These are phyloP conservation scores for Eolophus roseicapilla DNA, from an alignment of 2,113 vertebrate genomes.

Conservation along the genomic window DNA sequence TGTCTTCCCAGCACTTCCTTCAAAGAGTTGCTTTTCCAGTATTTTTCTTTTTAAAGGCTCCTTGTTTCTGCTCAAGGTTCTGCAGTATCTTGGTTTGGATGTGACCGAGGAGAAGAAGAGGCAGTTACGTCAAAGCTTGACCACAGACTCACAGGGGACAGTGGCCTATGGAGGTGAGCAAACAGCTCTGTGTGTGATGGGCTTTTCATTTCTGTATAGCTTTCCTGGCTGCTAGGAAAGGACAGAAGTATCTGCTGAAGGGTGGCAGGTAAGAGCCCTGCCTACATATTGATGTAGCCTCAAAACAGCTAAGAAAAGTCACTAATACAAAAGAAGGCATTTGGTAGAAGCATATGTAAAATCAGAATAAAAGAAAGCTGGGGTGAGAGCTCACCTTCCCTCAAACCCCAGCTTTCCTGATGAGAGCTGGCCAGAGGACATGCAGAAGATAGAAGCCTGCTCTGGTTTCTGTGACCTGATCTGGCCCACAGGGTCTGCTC, in stretches of 20 bases:
- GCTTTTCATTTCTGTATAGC: not conserved
- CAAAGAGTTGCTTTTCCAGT: not conserved
- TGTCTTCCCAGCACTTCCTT: not conserved
- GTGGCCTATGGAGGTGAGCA: conserved; percentile 86
- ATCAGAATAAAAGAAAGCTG: not conserved
- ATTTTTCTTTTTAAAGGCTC: not conserved
- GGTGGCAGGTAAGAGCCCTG: not conserved
- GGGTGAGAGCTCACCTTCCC: not conserved
- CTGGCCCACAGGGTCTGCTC: not conserved
- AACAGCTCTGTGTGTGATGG: accelerated
- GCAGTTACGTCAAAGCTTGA: conserved; percentile 79
- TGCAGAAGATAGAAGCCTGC: not conserved
- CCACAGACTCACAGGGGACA: conserved; percentile 85
- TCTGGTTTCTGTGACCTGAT: not conserved
- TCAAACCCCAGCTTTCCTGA: not conserved
- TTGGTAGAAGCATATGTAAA: not conserved
- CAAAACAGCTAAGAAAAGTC: not conserved
- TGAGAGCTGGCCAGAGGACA: not conserved
- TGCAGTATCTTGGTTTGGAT: conserved; percentile 85
- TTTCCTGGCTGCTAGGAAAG: not conserved
- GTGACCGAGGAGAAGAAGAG: conserved; percentile 82
- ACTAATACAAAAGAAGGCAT: not conserved
- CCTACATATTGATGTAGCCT: not conserved
- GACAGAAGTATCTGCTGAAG: not conserved
- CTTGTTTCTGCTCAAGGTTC: conserved; percentile 72